Evolutionary conservation across 2,797 vertebrate species (phyloP).

Genomic region (Manis pentadactyla): DNA sequence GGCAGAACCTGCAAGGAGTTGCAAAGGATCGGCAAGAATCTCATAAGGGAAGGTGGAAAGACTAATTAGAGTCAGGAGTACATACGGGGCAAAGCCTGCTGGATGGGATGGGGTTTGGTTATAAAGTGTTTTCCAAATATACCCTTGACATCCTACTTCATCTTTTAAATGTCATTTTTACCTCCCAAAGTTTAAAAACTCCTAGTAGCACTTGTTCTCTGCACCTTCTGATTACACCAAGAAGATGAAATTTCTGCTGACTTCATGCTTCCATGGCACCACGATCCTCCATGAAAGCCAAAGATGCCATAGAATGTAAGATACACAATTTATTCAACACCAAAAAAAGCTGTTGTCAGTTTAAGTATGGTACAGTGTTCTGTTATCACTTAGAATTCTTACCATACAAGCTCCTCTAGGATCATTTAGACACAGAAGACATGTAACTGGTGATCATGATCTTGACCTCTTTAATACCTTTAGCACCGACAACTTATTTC

Average conservation of each 20-base stretch:
- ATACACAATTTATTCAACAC: not conserved
- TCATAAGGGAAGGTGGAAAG: not conserved
- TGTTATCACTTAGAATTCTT: not conserved
- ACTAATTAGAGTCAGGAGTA: not conserved
- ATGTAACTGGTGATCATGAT: not conserved
- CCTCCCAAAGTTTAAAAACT: not conserved
- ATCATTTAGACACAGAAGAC: not conserved
- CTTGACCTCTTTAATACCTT: constrained; percentile 34
- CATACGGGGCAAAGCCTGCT: not conserved
- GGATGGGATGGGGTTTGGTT: not conserved
- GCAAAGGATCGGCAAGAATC: not conserved
- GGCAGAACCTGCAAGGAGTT: not conserved
- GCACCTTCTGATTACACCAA: not conserved
- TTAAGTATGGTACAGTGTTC: not conserved
- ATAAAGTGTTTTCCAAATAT: not conserved
- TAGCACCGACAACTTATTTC: not conserved
- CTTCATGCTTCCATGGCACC: not conserved
- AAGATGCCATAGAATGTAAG: not conserved
- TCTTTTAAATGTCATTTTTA: not conserved
- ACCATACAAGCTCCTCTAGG: not conserved
- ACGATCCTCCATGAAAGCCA: constrained; percentile 15
- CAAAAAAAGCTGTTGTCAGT: not conserved
- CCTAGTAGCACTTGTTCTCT: not conserved
- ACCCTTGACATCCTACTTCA: not conserved
- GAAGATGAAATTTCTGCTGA: not conserved